Evolutionary conservation across 2,113 vertebrate genomes (phyloP).

Genomic region (Vimba vimba): DNA sequence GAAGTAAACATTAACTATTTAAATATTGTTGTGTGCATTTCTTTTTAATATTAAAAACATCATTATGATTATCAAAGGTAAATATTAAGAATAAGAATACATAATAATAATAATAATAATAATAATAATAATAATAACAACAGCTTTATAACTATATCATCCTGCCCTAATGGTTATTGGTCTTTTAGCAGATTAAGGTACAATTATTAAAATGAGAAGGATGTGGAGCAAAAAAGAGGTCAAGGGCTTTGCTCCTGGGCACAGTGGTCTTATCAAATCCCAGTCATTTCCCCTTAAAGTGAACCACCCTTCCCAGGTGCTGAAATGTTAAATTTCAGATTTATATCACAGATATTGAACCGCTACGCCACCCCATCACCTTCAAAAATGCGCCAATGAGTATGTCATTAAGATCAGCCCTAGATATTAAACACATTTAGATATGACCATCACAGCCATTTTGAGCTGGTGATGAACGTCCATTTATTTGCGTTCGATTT

Average conservation of each 20-base stretch:
- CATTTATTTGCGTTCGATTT: constrained; percentile 51
- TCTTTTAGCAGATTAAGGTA: not conserved
- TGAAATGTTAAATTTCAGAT: not conserved
- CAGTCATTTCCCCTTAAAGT: not conserved
- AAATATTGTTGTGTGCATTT: not conserved
- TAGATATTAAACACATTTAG: constrained; percentile 12
- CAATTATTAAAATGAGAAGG: not conserved
- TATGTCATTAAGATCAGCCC: constrained; percentile 7
- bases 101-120: not conserved
- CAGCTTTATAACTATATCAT: not conserved
- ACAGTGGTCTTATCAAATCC: not conserved
- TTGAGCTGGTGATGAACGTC: constrained; percentile 21
- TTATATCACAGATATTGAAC: not conserved
- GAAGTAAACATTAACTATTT: not conserved
- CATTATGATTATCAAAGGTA: not conserved
- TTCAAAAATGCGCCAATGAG: not conserved
- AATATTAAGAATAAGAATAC: not conserved
- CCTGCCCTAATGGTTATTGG: not conserved
- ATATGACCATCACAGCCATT: constrained; percentile 37
- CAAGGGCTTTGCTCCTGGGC: not conserved
- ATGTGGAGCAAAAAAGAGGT: not conserved
- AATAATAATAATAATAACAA: not conserved
- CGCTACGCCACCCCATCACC: not conserved
- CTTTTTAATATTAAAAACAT: too few species aligned
- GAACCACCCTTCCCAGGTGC: not conserved